A percentile compares a stretch with the other conserved stretches of the same genome.
These are phyloP conservation scores for Pelobates cultripes DNA, from an alignment of 2,797 vertebrate species.

Conservation along the genomic window DNA sequence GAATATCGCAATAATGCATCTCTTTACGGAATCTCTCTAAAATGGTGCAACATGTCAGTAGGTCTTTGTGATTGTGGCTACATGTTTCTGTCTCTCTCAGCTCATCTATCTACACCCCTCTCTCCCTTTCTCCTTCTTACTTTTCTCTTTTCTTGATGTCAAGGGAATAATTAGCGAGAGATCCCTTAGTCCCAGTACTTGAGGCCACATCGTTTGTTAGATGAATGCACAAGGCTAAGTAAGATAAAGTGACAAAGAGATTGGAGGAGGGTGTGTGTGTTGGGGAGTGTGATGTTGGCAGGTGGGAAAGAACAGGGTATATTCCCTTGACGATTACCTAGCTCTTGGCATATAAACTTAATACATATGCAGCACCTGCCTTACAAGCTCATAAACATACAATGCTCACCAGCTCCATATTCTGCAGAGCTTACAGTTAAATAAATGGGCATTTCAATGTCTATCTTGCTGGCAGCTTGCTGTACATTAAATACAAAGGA, in stretches of 20 bases:
- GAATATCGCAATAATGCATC: too few species aligned
- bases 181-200: slow-evolving; percentile 62
- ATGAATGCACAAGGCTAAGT: slow-evolving; percentile 69
- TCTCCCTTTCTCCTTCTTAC: background rate
- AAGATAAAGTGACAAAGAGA: slow-evolving; percentile 63
- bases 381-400: background rate
- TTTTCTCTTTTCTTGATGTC: slow-evolving; percentile 57
- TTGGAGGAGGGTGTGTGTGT: background rate
- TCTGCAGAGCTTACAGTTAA: background rate
- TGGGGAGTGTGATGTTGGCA: background rate
- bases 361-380: slow-evolving; percentile 24
- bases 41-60: background rate
- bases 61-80: background rate
- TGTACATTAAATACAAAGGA: background rate
- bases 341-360: slow-evolving; percentile 14
- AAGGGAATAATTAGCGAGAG: slow-evolving; percentile 68
- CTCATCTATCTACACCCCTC: slow-evolving; percentile 21
- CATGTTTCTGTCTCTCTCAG: slow-evolving; percentile 4
- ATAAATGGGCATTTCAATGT: background rate
- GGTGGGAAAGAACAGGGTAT: slow-evolving; percentile 5
- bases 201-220: slow-evolving; percentile 64
- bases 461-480: background rate
- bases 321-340: slow-evolving; percentile 14
- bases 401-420: background rate
- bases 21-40: background rate